Conservation (phyloP, 1,140 invertebrate genomes). For the Calliphora vicina region DNA sequence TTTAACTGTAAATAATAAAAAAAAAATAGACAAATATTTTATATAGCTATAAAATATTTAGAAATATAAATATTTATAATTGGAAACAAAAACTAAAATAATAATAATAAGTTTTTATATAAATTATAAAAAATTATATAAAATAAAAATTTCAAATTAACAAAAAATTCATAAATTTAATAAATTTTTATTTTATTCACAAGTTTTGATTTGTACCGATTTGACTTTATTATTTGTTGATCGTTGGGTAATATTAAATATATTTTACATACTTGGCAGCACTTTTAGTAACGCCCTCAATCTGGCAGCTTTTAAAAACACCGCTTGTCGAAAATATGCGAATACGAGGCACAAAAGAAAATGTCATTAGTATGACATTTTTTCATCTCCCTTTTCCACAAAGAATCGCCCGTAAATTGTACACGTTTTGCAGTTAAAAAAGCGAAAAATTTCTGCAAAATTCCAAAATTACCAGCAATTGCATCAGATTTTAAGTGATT, state of each 20-base stretch:
- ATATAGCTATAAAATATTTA: too few species aligned
- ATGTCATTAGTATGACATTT: not conserved
- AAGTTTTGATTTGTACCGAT: too few species aligned
- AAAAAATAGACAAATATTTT: too few species aligned
- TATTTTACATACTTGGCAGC: not conserved
- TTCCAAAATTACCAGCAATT: conserved; percentile 27
- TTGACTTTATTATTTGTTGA: not conserved
- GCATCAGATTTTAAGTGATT: conserved; percentile 12
- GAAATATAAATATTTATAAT: too few species aligned
- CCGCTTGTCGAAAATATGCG: not conserved
- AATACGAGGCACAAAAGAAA: not conserved
- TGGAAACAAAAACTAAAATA: too few species aligned
- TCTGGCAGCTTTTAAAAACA: not conserved
- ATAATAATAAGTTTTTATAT: too few species aligned
- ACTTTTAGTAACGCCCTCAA: not conserved
- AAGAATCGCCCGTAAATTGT: conserved; percentile 36
- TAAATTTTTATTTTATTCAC: too few species aligned
- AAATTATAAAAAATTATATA: too few species aligned
- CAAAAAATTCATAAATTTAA: too few species aligned
- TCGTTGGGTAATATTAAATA: not conserved
- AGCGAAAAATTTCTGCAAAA: not conserved
- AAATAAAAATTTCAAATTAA: too few species aligned
- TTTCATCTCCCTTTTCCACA: not conserved
- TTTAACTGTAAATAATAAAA: too few species aligned
- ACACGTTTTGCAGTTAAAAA: conserved; percentile 41